Evolutionary conservation across 2,797 vertebrate genomes (phyloP), one percentile per base, ranked within the genome.

Genomic region (Odontamblyopus rebecca): DNA sequence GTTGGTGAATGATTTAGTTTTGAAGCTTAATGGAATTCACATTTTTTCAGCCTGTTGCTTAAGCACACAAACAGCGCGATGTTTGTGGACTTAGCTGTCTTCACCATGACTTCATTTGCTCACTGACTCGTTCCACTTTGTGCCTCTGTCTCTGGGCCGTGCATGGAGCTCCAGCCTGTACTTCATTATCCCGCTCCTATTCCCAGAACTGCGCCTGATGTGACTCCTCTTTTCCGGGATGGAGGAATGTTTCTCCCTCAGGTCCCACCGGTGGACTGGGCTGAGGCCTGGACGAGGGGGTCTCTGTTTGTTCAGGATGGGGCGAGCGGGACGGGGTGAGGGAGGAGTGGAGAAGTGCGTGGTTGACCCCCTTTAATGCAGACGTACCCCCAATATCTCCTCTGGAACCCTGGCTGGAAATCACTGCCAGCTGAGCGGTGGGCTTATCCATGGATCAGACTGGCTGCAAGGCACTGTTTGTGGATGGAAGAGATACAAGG

Each of bases 151-250:
- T 77, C 38, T 77, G 70, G 68, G 74, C 67, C 48, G 15, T 38
- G 35, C 35, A 38, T 29, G 41, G 30, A 61, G 73, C 81, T 73
- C 53, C 85, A 62, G 90, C 83, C 94, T 94, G 93, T 86, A 89
- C 89, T 89, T 93, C 90, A 93, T 94, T 94, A 93, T 85, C 85
- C 80, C 75, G 70, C 78, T 77, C 86, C 82, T 82, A 85, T 92
- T 93, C 92, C 89, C 89, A 89, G 89, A 93, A 92, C 89, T 83
- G 84, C 88, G 83, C 84, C 84, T 83, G 89, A 90, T 89, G 86
- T 90, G 91, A 90, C 89, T 91, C 86, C 81, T 90, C 91, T 90
- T 89, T 91, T 93, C 89, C 88, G 88, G 89, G 87, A 91, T 75
- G 78, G 72, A 81, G 90, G 90, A 92, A 92, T 89, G 90, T 89